phyloP scores from a whole-genome alignment of 2,113 vertebrate species.

The Proteles cristata region DNA sequence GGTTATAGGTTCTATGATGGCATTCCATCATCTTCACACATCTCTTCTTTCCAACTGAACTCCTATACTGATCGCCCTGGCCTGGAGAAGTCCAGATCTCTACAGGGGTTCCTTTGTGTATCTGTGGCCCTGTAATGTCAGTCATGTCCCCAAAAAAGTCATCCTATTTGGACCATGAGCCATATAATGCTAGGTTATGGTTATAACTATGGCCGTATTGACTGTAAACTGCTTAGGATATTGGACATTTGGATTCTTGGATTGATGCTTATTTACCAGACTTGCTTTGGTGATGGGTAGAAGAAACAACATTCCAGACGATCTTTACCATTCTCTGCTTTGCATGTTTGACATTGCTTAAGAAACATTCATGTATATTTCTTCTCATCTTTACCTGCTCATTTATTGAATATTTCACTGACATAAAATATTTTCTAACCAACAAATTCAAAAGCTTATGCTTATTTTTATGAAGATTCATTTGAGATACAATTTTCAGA shows the following conservation, averaged over 20 bases:
- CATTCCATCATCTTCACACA: neutral
- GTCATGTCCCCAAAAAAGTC: neutral
- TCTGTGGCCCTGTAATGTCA: neutral
- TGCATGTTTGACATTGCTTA: neutral
- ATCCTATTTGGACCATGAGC: neutral
- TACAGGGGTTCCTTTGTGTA: neutral
- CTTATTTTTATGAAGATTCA: conserved; percentile 62
- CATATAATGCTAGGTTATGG: neutral
- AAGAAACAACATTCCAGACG: neutral
- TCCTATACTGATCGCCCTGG: neutral
- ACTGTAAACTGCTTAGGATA: neutral
- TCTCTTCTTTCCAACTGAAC: neutral
- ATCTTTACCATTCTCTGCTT: neutral
- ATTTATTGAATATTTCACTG: conserved; percentile 48
- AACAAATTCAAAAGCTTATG: conserved; percentile 40
- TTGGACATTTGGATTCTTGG: neutral
- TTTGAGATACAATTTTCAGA: conserved; percentile 55
- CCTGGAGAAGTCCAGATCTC: neutral
- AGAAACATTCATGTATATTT: neutral
- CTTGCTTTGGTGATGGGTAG: neutral
- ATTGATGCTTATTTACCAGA: neutral
- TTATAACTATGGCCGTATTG: neutral
- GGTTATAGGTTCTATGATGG: neutral
- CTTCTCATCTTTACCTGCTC: conserved; percentile 47
- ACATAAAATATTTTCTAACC: conserved; percentile 53